Evolutionary conservation across 2,888 invertebrate species (phyloP), one percentile per base, ranked within the genome.

Genomic region (Drepanosiphum platanoidis): DNA sequence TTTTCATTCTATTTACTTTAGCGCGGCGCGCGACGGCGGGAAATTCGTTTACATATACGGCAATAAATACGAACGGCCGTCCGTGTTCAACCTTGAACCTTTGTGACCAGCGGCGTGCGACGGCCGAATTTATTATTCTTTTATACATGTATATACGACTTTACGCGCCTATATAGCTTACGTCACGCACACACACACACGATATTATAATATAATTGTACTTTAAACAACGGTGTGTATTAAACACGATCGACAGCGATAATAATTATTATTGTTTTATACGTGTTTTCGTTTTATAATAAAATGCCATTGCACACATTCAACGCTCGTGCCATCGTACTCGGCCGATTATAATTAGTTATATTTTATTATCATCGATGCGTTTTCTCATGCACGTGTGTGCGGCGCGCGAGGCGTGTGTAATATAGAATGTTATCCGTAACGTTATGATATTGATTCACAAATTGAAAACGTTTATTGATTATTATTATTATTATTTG

Each of bases 11-110:
- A n/a, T n/a, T n/a, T n/a, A n/a, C n/a, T n/a, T n/a, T n/a, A n/a
- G n/a, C n/a, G 27, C 11, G 27, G 61, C 13, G 22, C 22, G 22
- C 27, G 61, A 3, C 3, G 3, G 27, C 27, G 61, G n/a, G n/a
- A n/a, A n/a, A n/a, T n/a, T n/a, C 61, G 32, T 13, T 66, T 32
- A 66, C 15, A 15, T 15, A 61, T 64, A 30, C 32, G n/a, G 1
- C 18, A 30, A 27, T 79, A 70, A 27, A 80, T 70, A 70, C 58
- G 52, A 42, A n/a, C 1, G 30, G n/a, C n/a, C 9, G 1, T 13
- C 3, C 46, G 46, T 15, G 18, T 32, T 3, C 13, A 79, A 81
- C 80, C 80, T 81, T 81, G 70, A 81, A 81, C 80, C 80, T 71
- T 71, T 58, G 58, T 36, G 52, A 52, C 1, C 46, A 58, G 30